These are phyloP conservation scores for Eustalomyia histrio DNA, from an alignment of 2,888 invertebrate genomes.

Conservation along the genomic window DNA sequence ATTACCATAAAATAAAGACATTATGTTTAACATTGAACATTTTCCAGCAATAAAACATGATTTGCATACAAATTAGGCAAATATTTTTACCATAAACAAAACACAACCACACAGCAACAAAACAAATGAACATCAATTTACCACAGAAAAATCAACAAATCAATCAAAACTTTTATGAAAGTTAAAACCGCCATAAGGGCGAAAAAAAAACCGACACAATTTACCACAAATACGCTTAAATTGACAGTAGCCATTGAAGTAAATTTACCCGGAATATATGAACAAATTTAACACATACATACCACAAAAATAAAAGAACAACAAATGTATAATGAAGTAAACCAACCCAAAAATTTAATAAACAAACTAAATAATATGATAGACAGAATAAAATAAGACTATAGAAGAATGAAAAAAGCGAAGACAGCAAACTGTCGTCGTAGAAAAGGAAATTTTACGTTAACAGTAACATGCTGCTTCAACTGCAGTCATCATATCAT, in stretches of 20 bases:
- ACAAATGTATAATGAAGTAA: slow-evolving; percentile 1
- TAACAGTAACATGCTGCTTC: slow-evolving; percentile 2
- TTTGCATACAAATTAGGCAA: slow-evolving; percentile 11
- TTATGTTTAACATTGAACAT: background rate
- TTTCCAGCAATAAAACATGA: slow-evolving; percentile 1
- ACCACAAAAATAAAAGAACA: background rate
- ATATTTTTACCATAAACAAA: background rate
- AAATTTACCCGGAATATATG: background rate
- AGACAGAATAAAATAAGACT: slow-evolving; percentile 21
- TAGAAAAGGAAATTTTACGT: slow-evolving; percentile 11
- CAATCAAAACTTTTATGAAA: slow-evolving; percentile 1
- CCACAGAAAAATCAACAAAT: slow-evolving; percentile 11
- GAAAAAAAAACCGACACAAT: background rate
- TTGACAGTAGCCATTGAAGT: slow-evolving; percentile 1
- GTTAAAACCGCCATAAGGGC: background rate
- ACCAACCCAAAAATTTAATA: slow-evolving; percentile 6
- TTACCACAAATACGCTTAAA: slow-evolving; percentile 31
- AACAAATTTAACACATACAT: slow-evolving; percentile 5
- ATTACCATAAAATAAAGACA: slow-evolving; percentile 9
- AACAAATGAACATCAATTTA: background rate
- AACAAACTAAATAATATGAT: slow-evolving; percentile 19
- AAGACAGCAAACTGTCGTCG: slow-evolving; percentile 47
- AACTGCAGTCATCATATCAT: background rate
- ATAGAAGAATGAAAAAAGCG: background rate
- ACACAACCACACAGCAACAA: background rate